These are phyloP conservation scores for Platycnemis pennipes DNA, from an alignment of 2,888 invertebrate genomes.

Conservation along the genomic window DNA sequence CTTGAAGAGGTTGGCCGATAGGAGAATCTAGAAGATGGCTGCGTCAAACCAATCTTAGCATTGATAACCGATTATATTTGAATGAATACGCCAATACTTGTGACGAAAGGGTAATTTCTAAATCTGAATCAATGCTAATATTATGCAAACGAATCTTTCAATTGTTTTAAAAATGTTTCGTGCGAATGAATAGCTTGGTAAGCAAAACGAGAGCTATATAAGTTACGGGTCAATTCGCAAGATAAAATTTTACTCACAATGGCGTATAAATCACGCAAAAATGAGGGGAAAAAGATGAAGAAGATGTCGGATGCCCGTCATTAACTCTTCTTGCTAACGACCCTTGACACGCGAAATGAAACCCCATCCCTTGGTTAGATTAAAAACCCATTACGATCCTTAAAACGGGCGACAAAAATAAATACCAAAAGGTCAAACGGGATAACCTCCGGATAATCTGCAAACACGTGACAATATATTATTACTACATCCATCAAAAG, in stretches of 20 bases:
- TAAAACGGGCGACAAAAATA: not conserved
- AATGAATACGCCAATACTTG: no score
- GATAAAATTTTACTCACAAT: no score
- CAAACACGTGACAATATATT: not conserved
- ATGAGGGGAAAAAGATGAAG: not conserved
- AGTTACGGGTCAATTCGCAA: not conserved
- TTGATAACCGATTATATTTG: no score
- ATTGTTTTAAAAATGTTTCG: no score
- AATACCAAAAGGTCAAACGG: not conserved
- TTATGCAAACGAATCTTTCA: no score
- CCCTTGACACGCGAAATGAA: not conserved
- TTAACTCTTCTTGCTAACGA: not conserved
- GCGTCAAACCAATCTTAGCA: no score
- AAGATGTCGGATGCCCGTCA: not conserved
- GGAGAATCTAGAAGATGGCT: no score
- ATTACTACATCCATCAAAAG: not conserved
- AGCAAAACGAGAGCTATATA: not conserved
- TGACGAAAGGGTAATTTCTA: no score
- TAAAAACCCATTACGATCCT: not conserved
- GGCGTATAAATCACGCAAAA: not conserved
- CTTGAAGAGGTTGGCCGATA: no score
- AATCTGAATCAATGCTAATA: no score
- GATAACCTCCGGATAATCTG: not conserved
- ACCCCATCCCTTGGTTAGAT: not conserved
- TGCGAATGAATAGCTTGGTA: no score